phyloP scores from a whole-genome alignment of 2,888 invertebrate species.

The Gordius sp. region DNA sequence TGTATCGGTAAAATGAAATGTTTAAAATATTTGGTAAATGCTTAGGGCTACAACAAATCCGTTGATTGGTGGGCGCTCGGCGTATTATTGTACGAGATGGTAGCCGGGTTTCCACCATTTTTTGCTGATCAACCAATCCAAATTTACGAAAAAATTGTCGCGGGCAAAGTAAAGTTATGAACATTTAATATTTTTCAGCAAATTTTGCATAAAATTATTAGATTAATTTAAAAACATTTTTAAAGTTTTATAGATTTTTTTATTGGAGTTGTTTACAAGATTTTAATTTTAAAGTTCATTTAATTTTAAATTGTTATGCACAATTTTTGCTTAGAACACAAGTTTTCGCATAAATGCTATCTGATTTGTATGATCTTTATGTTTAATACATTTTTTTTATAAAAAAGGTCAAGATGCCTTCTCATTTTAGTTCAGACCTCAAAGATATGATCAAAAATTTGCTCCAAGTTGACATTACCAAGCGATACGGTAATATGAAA shows the following conservation, averaged over 20 bases:
- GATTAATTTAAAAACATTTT: not conserved
- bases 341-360: no score
- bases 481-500: constrained; percentile 90
- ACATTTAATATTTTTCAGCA: no score
- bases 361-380: not conserved
- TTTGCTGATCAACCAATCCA: constrained; percentile 99
- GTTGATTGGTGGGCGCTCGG: constrained; percentile 99
- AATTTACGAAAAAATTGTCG: constrained; percentile 98
- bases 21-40: not conserved
- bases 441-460: constrained; percentile 88
- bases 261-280: not conserved
- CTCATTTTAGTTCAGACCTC: constrained; percentile 88
- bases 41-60: constrained; percentile 69
- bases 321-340: no score
- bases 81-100: constrained; percentile 91
- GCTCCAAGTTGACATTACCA: constrained; percentile 75
- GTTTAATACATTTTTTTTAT: no score
- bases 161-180: constrained; percentile 47
- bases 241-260: not conserved
- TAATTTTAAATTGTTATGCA: no score
- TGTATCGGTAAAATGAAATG: not conserved
- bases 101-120: constrained; percentile 95
- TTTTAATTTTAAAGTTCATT: not conserved
- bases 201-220: not conserved
- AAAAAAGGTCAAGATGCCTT: constrained; percentile 79